A percentile compares a stretch with the other conserved stretches of the same genome.
Evolutionary conservation across 2,888 invertebrate genomes (phyloP).

Genomic region (Aphelenchoides bicaudatus): DNA sequence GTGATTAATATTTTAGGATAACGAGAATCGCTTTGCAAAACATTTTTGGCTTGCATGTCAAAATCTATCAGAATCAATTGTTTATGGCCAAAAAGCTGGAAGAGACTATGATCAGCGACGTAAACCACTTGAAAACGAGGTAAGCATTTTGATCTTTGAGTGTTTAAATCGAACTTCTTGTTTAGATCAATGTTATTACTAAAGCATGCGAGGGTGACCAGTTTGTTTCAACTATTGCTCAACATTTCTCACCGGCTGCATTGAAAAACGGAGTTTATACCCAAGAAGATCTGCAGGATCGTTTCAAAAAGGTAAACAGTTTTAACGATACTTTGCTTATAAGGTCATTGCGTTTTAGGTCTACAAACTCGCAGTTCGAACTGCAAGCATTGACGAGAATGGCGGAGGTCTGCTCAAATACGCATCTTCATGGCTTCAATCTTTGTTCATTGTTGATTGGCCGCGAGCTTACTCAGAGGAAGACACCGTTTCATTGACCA

Average conservation of each 20-base stretch:
- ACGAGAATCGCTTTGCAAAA: conserved; percentile 69
- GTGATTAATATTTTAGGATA: conserved; percentile 55
- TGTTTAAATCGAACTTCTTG: neutral
- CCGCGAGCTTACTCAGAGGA: conserved; percentile 72
- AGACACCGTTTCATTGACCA: conserved; percentile 71
- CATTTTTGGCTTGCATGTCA: conserved; percentile 90
- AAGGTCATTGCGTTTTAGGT: conserved; percentile 36
- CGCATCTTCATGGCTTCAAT: conserved; percentile 72
- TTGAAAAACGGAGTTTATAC: conserved; percentile 79
- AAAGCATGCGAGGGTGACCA: conserved; percentile 71
- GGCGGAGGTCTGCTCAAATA: conserved; percentile 69
- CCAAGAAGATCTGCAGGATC: conserved; percentile 78
- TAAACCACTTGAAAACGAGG: conserved; percentile 55
- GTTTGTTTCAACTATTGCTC: conserved; percentile 72
- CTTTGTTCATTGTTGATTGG: conserved; percentile 68
- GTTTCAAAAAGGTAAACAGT: conserved; percentile 69
- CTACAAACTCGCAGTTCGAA: conserved; percentile 70
- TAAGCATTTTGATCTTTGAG: conserved; percentile 17
- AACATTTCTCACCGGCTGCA: conserved; percentile 75
- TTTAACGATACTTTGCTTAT: conserved; percentile 17
- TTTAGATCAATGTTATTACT: conserved; percentile 71
- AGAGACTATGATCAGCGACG: conserved; percentile 49
- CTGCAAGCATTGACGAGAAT: conserved; percentile 78
- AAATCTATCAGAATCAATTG: conserved; percentile 74
- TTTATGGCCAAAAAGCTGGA: conserved; percentile 63